phyloP scores from a whole-genome alignment of 2,113 vertebrate species.

The Osmerus eperlanus region DNA sequence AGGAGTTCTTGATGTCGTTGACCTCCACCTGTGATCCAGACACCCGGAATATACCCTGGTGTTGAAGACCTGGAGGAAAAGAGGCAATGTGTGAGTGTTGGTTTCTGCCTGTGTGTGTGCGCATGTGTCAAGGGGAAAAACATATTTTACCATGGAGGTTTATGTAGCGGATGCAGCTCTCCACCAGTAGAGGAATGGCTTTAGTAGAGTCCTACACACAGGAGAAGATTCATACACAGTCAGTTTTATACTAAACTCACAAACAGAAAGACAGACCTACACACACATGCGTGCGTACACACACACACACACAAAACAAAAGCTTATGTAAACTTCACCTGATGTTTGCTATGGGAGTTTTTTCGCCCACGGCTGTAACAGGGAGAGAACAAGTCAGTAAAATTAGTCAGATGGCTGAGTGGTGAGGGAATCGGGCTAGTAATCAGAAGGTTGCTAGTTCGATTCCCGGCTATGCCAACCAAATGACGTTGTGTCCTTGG shows the following conservation, averaged over 20 bases:
- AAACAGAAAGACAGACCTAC: not conserved
- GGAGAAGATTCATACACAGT: slow-evolving; percentile 36
- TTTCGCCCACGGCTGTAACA: slow-evolving; percentile 89
- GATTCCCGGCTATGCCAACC: no score
- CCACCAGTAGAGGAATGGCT: slow-evolving; percentile 93
- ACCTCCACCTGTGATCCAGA: slow-evolving; percentile 98
- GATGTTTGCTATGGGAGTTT: slow-evolving; percentile 95
- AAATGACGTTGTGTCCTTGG: no score
- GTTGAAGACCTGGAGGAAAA: slow-evolving; percentile 84
- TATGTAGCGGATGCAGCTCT: slow-evolving; percentile 98
- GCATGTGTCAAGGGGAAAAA: not conserved
- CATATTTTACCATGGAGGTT: slow-evolving; percentile 89
- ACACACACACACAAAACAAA: slow-evolving; percentile 6
- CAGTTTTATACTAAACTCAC: not conserved
- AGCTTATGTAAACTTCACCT: slow-evolving; percentile 77
- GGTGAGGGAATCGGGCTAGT: no score
- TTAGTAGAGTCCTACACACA: slow-evolving; percentile 86
- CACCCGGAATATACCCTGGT: slow-evolving; percentile 97
- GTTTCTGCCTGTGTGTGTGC: not conserved
- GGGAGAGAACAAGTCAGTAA: not conserved
- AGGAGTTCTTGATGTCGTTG: slow-evolving; percentile 99
- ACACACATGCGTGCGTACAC: not conserved
- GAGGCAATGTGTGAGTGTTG: not conserved
- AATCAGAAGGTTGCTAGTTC: no score
- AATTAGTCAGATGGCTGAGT: not conserved